Conservation (phyloP, 53 echinoderm and acorn worm genomes). For the Holothuria scabra region DNA sequence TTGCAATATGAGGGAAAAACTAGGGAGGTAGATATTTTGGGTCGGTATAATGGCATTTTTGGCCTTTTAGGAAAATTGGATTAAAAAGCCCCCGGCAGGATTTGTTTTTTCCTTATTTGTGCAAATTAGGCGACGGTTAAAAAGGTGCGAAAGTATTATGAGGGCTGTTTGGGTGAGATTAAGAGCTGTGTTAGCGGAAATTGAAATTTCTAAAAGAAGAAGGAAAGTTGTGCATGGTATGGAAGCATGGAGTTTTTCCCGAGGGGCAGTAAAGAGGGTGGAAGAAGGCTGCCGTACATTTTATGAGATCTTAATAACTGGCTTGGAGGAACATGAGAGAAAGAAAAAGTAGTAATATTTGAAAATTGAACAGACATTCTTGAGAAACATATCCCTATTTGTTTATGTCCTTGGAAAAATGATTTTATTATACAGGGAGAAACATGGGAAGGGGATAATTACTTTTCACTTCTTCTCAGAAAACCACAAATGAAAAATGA, state of each 20-base stretch:
- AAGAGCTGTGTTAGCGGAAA: conserved; percentile 53
- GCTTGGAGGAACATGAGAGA: conserved; percentile 36
- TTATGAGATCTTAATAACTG: conserved; percentile 51
- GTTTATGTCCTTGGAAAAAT: no score
- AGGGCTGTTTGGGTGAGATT: conserved; percentile 56
- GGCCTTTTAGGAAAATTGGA: conserved; percentile 59
- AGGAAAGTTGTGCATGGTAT: conserved; percentile 9
- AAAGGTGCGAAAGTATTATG: conserved; percentile 56
- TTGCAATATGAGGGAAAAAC: conserved; percentile 19
- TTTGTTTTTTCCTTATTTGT: conserved; percentile 58
- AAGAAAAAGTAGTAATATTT: conserved; percentile 21
- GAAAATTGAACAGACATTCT: conserved; percentile 40
- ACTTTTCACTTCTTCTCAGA: no score
- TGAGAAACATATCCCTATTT: not conserved
- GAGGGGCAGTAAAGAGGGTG: conserved; percentile 27
- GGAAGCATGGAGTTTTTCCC: conserved; percentile 26
- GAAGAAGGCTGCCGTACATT: conserved; percentile 23
- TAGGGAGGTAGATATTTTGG: conserved; percentile 38
- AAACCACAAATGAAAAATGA: no score
- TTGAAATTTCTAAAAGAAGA: conserved; percentile 48
- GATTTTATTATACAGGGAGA: no score
- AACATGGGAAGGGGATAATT: no score
- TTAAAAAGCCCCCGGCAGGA: conserved; percentile 57
- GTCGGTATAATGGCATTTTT: conserved; percentile 52
- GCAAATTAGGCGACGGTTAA: conserved; percentile 57